Evolutionary conservation across 2,888 invertebrate species (phyloP).

Genomic region (Synergus umbraculus): DNA sequence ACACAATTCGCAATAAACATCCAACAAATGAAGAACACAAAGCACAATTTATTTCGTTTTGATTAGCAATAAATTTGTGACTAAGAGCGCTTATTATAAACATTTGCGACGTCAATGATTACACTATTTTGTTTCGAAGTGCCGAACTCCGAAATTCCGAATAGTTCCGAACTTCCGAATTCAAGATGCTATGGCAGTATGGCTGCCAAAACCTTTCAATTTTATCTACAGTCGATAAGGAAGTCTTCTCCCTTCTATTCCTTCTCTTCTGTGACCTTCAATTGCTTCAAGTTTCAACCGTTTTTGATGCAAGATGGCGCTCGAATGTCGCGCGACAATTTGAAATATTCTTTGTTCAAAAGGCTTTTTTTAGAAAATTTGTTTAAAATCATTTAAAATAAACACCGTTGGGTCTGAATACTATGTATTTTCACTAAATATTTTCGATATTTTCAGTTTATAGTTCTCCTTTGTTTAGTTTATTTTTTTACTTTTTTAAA

Average conservation of each 20-base stretch:
- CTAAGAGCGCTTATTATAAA: conserved; percentile 16
- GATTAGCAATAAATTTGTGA: not conserved
- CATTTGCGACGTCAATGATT: conserved; percentile 14
- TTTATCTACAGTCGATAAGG: conserved; percentile 8
- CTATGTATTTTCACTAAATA: too few species aligned
- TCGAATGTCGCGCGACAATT: not conserved
- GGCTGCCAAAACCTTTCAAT: not conserved
- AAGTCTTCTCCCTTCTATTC: not conserved
- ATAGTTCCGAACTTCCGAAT: too few species aligned
- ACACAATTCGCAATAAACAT: not conserved
- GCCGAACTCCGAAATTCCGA: too few species aligned
- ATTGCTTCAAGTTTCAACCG: not conserved
- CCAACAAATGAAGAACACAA: not conserved
- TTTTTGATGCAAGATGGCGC: not conserved
- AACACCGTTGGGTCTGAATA: not conserved
- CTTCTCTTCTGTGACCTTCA: not conserved
- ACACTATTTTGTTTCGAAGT: not conserved
- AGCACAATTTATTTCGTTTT: not conserved
- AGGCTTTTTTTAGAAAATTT: not conserved
- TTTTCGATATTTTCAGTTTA: too few species aligned
- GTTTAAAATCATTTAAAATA: not conserved
- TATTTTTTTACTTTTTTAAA: not conserved
- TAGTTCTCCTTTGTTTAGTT: not conserved
- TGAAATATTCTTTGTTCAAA: not conserved
- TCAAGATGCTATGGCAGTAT: too few species aligned